These are phyloP conservation scores for Darevskia nairensis DNA, from an alignment of 2,797 vertebrate species.

Conservation along the genomic window DNA sequence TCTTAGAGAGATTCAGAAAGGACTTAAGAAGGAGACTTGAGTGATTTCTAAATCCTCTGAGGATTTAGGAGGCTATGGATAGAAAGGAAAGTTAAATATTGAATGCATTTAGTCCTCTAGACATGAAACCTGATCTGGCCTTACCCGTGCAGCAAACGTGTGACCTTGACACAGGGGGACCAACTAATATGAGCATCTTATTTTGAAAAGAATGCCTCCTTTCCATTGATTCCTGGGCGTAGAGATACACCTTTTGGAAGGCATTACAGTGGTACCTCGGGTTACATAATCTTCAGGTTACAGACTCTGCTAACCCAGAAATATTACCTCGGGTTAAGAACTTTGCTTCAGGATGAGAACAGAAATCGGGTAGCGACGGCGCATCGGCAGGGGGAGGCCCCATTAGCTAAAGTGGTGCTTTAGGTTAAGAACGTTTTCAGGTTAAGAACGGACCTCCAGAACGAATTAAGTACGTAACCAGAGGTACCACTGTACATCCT, in stretches of 20 bases:
- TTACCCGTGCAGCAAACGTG: constrained; percentile 62
- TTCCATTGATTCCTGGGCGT: neutral
- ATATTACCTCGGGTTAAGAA: too few relatives aligned
- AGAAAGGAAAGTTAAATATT: constrained; percentile 70
- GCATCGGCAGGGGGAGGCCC: too few relatives aligned
- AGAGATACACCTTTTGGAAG: neutral
- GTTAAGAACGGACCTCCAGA: too few relatives aligned
- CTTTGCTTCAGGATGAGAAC: too few relatives aligned
- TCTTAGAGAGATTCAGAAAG: constrained; percentile 57
- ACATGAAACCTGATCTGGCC: constrained; percentile 61
- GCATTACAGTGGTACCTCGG: too few relatives aligned
- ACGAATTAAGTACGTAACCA: too few relatives aligned
- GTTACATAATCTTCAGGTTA: too few relatives aligned
- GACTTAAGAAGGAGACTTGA: neutral
- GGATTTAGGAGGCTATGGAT: constrained; percentile 40
- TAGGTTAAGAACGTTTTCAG: too few relatives aligned
- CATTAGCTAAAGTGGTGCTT: too few relatives aligned
- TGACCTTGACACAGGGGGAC: constrained; percentile 74
- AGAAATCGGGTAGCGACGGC: too few relatives aligned
- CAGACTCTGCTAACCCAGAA: too few relatives aligned
- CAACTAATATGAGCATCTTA: constrained; percentile 68
- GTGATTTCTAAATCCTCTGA: constrained; percentile 58
- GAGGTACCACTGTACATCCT: neutral
- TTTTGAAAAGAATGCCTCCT: constrained; percentile 30
- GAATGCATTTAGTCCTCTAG: constrained; percentile 64